Evolutionary conservation across 2,797 vertebrate species (phyloP), one percentile per base, ranked within the genome.

Genomic region (Pseudochirops corinnae): DNA sequence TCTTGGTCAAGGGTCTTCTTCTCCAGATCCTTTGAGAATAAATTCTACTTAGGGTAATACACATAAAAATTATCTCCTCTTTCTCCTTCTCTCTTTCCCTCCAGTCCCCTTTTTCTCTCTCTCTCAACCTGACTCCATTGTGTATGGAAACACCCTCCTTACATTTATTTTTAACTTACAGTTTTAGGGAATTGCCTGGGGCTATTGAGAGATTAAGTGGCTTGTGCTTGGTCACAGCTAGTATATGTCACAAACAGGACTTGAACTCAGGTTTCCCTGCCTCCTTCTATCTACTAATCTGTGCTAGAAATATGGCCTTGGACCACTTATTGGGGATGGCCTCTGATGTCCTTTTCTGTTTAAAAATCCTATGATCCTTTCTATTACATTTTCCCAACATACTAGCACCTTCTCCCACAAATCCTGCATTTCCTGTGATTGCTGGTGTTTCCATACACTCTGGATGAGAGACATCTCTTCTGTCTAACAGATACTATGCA

Each of bases 381-480:
- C 18, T 46, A 1, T 46, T 82, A 10, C 74, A 82, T 82, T 82
- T 31, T 1, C 74, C 74, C 39, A 46, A 21, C 2, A 82, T 16
- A 46, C 74, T 26, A 82, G 39, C 21, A 26, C n/a, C 39, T 46
- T 74, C 39, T 1, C 18, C 74, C 21, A 26, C 39, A 82, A 82
- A 82, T 46, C 94, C 16, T 90, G 28, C 16, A 92, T 90, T 91
- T 90, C 0, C 0, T 39, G 92, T 10, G 39, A 28, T 58, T 96
- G 62, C 62, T 90, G 56, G 95, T 4, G n/a, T n/a, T 82, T 58
- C 56, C 21, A 82, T 60, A 95, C 62, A 95, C 50, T 74, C 57
- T 58, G 94, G 33, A 90, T 95, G 95, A 96, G 67, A 56, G 21
- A 93, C 0, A 0, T 91, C 74, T 96, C 74, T 95, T 96, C 87